phyloP scores from a whole-genome alignment of 2,888 invertebrate species.

The Agrypnus murinus region DNA sequence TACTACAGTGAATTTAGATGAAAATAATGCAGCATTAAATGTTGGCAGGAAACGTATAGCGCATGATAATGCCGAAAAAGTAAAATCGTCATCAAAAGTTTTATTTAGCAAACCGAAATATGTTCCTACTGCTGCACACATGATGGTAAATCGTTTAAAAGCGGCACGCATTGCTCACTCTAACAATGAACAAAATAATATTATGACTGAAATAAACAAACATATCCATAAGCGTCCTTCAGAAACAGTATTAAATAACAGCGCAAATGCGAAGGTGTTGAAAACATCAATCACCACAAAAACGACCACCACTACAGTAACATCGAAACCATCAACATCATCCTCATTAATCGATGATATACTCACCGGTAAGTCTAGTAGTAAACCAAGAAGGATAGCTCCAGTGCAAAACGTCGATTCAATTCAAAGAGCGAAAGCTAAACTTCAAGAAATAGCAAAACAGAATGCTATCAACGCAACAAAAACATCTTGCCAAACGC shows the following conservation, averaged over 20 bases:
- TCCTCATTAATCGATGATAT: conserved; percentile 56
- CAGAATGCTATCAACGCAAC: conserved; percentile 66
- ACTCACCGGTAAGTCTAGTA: conserved; percentile 46
- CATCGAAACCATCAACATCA: conserved; percentile 37
- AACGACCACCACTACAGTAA: conserved; percentile 29
- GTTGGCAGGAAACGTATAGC: conserved; percentile 82
- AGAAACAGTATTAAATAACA: background rate
- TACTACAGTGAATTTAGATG: background rate
- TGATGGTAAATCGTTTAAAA: conserved; percentile 73
- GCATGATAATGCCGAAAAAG: conserved; percentile 76
- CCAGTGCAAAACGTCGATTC: conserved; percentile 86
- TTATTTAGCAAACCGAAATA: conserved; percentile 71
- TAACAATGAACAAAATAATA: conserved; percentile 68
- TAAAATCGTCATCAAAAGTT: conserved; percentile 70
- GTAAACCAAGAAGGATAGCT: conserved; percentile 74
- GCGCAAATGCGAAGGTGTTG: conserved; percentile 1
- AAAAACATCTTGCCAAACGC: conserved; percentile 81
- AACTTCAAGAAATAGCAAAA: conserved; percentile 74
- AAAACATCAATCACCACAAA: conserved; percentile 45
- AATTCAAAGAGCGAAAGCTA: conserved; percentile 81
- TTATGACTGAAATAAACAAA: conserved; percentile 67
- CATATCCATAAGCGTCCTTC: conserved; percentile 35
- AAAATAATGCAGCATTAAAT: conserved; percentile 39
- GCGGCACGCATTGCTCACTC: conserved; percentile 64
- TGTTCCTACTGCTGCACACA: conserved; percentile 73